Percentiles rank a stretch among this genome's conserved stretches.
Conservation (phyloP, 1,140 invertebrate species). For the Calephelis virginiensis region DNA sequence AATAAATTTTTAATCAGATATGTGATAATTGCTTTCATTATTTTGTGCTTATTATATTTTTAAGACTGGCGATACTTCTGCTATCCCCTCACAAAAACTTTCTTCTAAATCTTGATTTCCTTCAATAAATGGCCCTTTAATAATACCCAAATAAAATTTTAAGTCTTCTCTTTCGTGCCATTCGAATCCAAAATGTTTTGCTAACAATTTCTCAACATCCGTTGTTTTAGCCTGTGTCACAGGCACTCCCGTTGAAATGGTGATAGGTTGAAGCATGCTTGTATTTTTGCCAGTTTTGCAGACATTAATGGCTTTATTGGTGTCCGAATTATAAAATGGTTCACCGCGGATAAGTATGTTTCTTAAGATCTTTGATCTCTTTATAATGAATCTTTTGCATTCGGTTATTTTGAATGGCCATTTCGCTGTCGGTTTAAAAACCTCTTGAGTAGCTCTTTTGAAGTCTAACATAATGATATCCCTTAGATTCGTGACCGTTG, state of each 20-base stretch:
- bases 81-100: too few species aligned
- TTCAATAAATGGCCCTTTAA: too few species aligned
- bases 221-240: conserved; percentile 24
- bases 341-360: conserved; percentile 27
- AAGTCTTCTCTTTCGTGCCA: conserved; percentile 2
- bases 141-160: too few species aligned
- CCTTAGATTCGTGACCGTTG: too few species aligned
- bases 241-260: conserved; percentile 23
- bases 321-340: conserved; percentile 28
- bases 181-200: conserved; percentile 27
- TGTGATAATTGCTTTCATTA: too few species aligned
- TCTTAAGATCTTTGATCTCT: conserved; percentile 12
- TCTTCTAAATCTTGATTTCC: too few species aligned
- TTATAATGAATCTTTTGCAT: not conserved
- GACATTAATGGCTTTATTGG: conserved; percentile 25
- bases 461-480: too few species aligned
- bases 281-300: conserved; percentile 29
- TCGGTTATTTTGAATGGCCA: conserved; percentile 1
- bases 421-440: not conserved
- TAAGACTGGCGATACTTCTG: too few species aligned
- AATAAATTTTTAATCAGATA: too few species aligned
- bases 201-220: conserved; percentile 28
- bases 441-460: not conserved
- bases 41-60: too few species aligned
- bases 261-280: conserved; percentile 23